A percentile compares a stretch with the other conserved stretches of the same genome.
Conservation (phyloP, 2,113 vertebrate species). For the Orycteropus afer region DNA sequence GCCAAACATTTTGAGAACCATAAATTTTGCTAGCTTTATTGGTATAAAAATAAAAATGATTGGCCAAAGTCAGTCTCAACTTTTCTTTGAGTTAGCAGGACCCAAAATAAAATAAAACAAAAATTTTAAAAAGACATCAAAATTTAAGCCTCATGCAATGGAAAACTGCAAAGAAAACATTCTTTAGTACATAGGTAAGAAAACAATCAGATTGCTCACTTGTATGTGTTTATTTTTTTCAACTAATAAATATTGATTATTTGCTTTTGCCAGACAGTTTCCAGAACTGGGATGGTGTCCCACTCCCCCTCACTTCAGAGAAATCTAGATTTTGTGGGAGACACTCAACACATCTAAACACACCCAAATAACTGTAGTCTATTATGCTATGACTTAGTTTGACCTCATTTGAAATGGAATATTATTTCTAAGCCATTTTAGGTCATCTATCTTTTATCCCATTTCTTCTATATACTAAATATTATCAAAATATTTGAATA, state of each 20-base stretch:
- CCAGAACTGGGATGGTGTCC: neutral
- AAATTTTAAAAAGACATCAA: neutral
- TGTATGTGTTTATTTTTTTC: neutral
- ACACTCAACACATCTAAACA: neutral
- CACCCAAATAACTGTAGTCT: neutral
- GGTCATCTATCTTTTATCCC: neutral
- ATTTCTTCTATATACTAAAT: neutral
- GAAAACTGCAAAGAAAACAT: neutral
- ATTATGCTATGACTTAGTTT: neutral
- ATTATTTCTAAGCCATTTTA: conserved; percentile 34
- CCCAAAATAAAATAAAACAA: conserved; percentile 3
- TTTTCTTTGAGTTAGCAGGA: neutral
- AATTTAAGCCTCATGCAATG: neutral
- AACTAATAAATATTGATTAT: neutral
- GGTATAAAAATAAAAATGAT: neutral
- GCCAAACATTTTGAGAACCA: neutral
- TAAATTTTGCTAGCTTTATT: neutral
- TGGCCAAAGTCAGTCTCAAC: neutral
- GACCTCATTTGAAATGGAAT: neutral
- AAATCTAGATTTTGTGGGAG: neutral
- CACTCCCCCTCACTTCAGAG: too few species aligned
- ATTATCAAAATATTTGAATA: neutral
- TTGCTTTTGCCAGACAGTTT: neutral
- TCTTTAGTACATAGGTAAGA: neutral
- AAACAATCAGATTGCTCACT: neutral